A percentile compares a stretch with the other conserved stretches of the same genome.
Conservation (phyloP, 2,888 invertebrate species). For the Patella pellucida region DNA sequence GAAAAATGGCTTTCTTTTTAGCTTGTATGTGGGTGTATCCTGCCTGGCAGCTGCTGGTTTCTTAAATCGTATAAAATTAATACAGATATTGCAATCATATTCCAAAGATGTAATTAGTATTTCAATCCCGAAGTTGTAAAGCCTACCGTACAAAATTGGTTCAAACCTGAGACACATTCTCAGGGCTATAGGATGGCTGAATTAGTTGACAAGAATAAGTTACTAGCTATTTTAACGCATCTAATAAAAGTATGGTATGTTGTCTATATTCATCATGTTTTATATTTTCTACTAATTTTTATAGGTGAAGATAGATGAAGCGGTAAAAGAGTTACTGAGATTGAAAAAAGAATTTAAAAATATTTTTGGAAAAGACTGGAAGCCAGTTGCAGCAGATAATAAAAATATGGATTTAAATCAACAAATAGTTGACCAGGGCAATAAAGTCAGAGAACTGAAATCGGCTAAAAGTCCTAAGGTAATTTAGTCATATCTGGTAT, state of each 20-base stretch:
- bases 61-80: neutral
- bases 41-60: too few relatives aligned
- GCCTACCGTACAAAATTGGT: conserved; percentile 17
- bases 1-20: too few relatives aligned
- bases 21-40: too few relatives aligned
- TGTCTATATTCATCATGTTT: neutral
- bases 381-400: conserved; percentile 63
- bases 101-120: too few relatives aligned
- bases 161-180: conserved; percentile 53
- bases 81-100: too few relatives aligned
- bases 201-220: too few relatives aligned
- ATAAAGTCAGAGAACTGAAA: conserved; percentile 81
- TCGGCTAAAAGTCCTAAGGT: conserved; percentile 79
- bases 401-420: conserved; percentile 51
- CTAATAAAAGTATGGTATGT: too few relatives aligned
- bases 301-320: conserved; percentile 72
- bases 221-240: too few relatives aligned
- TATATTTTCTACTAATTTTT: neutral
- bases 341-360: conserved; percentile 84
- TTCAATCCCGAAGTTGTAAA: too few relatives aligned
- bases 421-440: conserved; percentile 77
- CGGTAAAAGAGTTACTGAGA: conserved; percentile 76
- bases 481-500: neutral
- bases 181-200: too few relatives aligned
- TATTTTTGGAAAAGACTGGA: conserved; percentile 79